A percentile compares a stretch with the other conserved stretches of the same genome.
Conservation (phyloP, 2,888 invertebrate genomes). For the Beris morrisii region DNA sequence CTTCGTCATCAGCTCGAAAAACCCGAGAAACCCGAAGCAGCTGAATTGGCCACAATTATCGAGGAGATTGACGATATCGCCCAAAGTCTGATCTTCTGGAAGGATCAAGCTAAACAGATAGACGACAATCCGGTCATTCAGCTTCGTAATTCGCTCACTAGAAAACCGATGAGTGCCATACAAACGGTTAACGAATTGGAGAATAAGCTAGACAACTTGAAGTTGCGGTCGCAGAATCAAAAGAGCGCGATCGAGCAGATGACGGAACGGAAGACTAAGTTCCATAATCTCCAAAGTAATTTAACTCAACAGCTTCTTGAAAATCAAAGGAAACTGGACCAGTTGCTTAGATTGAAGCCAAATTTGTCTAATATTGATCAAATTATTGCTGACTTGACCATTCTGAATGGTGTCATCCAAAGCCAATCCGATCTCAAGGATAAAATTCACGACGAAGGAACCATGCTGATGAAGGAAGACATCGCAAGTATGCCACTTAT, state of each 20-base stretch:
- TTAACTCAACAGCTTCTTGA: conserved; percentile 66
- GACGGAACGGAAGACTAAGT: conserved; percentile 75
- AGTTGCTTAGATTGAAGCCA: conserved; percentile 49
- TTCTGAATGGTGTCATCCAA: conserved; percentile 61
- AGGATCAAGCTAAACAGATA: conserved; percentile 66
- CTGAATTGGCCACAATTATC: conserved; percentile 69
- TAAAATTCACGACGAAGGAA: conserved; percentile 76
- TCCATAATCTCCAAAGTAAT: conserved; percentile 72
- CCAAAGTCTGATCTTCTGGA: conserved; percentile 70
- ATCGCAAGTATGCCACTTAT: conserved; percentile 77
- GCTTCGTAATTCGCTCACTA: conserved; percentile 70
- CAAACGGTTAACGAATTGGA: conserved; percentile 73
- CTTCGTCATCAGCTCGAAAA: conserved; percentile 79
- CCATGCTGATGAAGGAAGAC: conserved; percentile 79
- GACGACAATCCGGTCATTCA: conserved; percentile 70
- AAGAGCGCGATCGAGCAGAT: conserved; percentile 70
- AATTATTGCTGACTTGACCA: conserved; percentile 57
- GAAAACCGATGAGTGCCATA: conserved; percentile 72
- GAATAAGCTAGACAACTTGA: conserved; percentile 67
- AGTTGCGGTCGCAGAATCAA: conserved; percentile 68
- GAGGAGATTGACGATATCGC: conserved; percentile 71
- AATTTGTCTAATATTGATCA: conserved; percentile 54
- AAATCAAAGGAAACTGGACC: conserved; percentile 49
- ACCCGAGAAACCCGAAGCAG: conserved; percentile 67
- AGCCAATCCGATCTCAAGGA: conserved; percentile 66